A percentile compares a stretch with the other conserved stretches of the same genome.
Evolutionary conservation across 1,140 invertebrate species (phyloP).

Genomic region (Trichonephila clavipes): DNA sequence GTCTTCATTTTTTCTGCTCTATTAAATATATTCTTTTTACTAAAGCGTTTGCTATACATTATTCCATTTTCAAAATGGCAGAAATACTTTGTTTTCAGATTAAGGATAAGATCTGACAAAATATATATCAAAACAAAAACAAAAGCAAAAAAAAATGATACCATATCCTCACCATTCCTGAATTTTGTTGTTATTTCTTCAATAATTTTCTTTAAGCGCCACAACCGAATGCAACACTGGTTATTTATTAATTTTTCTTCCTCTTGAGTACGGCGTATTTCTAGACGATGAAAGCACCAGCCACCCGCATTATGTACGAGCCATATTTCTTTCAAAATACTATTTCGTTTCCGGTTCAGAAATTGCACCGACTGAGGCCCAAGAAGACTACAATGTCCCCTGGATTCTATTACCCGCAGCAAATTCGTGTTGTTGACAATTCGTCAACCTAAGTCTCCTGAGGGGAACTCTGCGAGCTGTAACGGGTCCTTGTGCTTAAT

Average conservation of each 20-base stretch:
- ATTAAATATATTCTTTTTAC: too few relatives aligned
- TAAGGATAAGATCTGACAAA: too few relatives aligned
- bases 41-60: too few relatives aligned
- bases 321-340: slow-evolving; percentile 63
- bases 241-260: slow-evolving; percentile 48
- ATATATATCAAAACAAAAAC: too few relatives aligned
- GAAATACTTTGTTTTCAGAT: too few relatives aligned
- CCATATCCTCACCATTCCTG: not conserved
- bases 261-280: not conserved
- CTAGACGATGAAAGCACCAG: not conserved
- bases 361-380: not conserved
- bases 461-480: not conserved
- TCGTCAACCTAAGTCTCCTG: slow-evolving; percentile 41
- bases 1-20: too few relatives aligned
- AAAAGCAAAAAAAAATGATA: too few relatives aligned
- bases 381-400: slow-evolving; percentile 39
- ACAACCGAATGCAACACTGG: slow-evolving; percentile 1
- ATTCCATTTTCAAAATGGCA: too few relatives aligned
- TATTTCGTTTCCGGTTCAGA: slow-evolving; percentile 57
- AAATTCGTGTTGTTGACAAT: slow-evolving; percentile 59
- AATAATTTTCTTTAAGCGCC: not conserved
- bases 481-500: slow-evolving; percentile 69
- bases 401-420: slow-evolving; percentile 57
- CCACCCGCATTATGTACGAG: slow-evolving; percentile 32
- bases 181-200: not conserved